Evolutionary conservation across 2,797 vertebrate genomes (phyloP).

Genomic region (Eurystomus glaucurus): DNA sequence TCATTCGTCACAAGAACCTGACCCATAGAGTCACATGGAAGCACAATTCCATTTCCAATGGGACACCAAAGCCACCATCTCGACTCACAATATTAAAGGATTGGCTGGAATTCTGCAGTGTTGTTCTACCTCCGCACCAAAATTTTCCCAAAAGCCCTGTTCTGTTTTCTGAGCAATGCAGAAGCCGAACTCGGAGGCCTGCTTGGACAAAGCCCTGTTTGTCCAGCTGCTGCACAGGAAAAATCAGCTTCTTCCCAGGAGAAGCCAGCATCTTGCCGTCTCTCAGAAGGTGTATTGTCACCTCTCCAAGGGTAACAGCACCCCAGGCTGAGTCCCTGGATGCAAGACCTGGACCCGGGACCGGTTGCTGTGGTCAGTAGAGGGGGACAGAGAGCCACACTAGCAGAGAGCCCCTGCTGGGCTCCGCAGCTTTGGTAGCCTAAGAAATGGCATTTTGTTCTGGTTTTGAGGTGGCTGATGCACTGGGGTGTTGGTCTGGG

Average conservation of each 20-base stretch:
- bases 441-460: background rate
- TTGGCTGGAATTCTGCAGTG: background rate
- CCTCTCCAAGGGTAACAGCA: conserved; percentile 43
- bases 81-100: background rate
- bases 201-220: conserved; percentile 33
- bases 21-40: background rate
- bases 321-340: background rate
- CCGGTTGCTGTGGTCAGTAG: conserved; percentile 19
- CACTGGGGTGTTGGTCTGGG: background rate
- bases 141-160: background rate
- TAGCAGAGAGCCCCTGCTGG: background rate
- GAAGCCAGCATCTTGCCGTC: background rate
- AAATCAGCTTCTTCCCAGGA: conserved; percentile 5
- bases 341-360: background rate
- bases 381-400: conserved; percentile 60
- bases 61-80: background rate
- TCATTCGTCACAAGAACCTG: background rate
- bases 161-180: background rate
- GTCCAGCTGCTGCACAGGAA: conserved; percentile 26
- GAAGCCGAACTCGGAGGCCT: background rate
- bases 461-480: background rate
- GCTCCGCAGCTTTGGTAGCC: background rate
- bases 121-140: background rate
- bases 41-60: background rate
- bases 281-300: conserved; percentile 15